Base-by-base conservation (phyloP, 2,113 vertebrate species). In the Holacanthus passer region DNA sequence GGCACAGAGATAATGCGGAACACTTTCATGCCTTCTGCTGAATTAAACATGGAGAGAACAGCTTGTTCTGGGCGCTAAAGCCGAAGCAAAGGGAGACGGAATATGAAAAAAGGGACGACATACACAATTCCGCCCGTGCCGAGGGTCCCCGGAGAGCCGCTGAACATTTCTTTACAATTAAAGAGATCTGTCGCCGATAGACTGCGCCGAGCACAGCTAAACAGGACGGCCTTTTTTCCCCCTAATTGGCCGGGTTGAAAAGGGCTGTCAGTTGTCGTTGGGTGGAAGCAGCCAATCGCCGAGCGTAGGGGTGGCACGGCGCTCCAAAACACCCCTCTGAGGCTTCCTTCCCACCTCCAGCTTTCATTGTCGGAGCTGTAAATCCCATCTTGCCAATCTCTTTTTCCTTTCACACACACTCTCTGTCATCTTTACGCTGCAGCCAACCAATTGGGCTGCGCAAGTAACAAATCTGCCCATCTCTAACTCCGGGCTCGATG, bases 41-140 rank as follows among this genome's bases (percentile, higher is more conserved):
- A 93, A 93, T 93, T 90, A 93, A 94, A 94, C 88, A 93, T 94
- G 69, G 81, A 68, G 77, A 45, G 88, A 91, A 83, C 87, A 90
- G 85, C 85, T 86, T 85, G 87, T 84, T 24, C 85, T 31, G 65
- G 82, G 56, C 41, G 88, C 88, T 72, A 53, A 76, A 78, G 79
- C 74, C 7, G 86, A 77, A 71, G 77, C 58, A 72, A 39, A 84
- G 72, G 81, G 56, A 83, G 66, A 75, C n/a, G 47, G 73, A 72
- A 81, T 53, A 71, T 32, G 67, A 65, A 72, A 66, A 88, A 53
- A 45, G 14, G 41, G 66, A 70, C 53, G 24, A 86, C 68, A 77
- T 76, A 72, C 74, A 83, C 70, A 43, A 76, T 79, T 62, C 69
- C 17, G 12, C 56, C 81, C 67, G 65, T 58, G 83, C 83, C 14